Evolutionary conservation across 1,140 invertebrate genomes (phyloP), one percentile per base, ranked within the genome.

Genomic region (Eciton burchellii): DNA sequence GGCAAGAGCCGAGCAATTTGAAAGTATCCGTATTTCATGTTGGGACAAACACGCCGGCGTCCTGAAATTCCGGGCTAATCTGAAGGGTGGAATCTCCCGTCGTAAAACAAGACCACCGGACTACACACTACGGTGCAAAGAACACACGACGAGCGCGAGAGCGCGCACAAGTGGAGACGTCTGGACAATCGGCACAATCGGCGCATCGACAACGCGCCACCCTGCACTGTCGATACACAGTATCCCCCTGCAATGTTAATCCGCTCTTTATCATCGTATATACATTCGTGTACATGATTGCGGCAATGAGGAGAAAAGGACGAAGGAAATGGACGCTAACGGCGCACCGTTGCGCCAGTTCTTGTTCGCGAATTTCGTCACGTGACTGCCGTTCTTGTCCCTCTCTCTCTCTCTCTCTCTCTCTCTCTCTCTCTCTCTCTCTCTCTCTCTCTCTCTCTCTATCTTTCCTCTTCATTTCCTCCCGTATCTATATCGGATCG

Each of bases 241-340:
- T 45, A 43, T 56, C 12, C 41, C 14, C 45, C 16, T 29, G 47
- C 24, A 3, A 9, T 29, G 24, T 19, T 56, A 79, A 79, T 79
- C 52, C 21, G n/a, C 16, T 0, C 16, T 79, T 21, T 35, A 16
- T 70, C 52, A 70, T 57, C 74, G 29, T 24, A 12, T 79, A 21
- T 45, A n/a, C n/a, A 21, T 68, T 16, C n/a, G 35, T 8, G 24
- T 43, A 19, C n/a, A n/a, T 54, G 19, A 77, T 62, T 74, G 19
- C n/a, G 12, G 41, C 12, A 29, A 66, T 14, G 35, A 76, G 29
- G 26, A 41, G 41, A 71, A 43, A 43, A 9, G 14, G 12, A 12
- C 29, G 26, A 41, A 35, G 35, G 14, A 68, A 70, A 56, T 79
- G 49, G 16, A 70, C 43, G 12, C 35, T 47, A 81, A 81, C 66